Base-by-base conservation (phyloP, 2,113 vertebrate genomes). In the Acanthisitta chloris region DNA sequence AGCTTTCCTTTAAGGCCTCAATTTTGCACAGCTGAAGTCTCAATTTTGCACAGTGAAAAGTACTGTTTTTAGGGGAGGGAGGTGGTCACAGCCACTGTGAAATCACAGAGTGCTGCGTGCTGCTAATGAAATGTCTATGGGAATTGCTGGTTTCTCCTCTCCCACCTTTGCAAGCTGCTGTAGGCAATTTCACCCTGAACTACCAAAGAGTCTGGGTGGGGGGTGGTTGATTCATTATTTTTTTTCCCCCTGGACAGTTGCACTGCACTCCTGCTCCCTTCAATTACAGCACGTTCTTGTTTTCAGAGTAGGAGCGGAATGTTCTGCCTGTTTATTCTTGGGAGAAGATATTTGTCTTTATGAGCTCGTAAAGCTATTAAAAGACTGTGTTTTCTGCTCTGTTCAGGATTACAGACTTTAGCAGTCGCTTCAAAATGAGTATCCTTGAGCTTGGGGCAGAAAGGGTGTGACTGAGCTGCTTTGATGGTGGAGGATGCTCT, bases 341-440 rank as follows among this genome's bases (percentile, higher is more conserved):
- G 70, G 61, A 51, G 43, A 91, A 86, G 73, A 59, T 91, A 74
- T 61, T 94, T 93, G 90, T 71, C 84, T 95, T 92, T 84, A 87
- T 64, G 69, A 87, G 92, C 87, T 92, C 2, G 51, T 97, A 92
- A 96, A 94, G 48, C 87, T 95, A 87, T 94, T 96, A 87, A 95
- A 96, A 89, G 93, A 55, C 70, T 81, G 8, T 28, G 46, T 1
- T 76, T 94, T 92, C 86, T 96, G 43, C 65, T 81, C 29, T 40
- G 48, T 40, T 62, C 15, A 33, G 70, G 57, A 64, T 95, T 90
- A 46, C 10, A 51, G 81, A 9, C 70, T 89, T 91, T 2, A 81
- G 51, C 91, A 94, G 61, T 51, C 67, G 61, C 81, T 94, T 93
- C 55, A 92, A 72, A 95, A 85, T 61, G 64, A 82, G 45, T n/a